Percentiles rank a stretch among this genome's conserved stretches.
phyloP scores from a whole-genome alignment of 2,113 vertebrate genomes.

The Apteryx owenii region DNA sequence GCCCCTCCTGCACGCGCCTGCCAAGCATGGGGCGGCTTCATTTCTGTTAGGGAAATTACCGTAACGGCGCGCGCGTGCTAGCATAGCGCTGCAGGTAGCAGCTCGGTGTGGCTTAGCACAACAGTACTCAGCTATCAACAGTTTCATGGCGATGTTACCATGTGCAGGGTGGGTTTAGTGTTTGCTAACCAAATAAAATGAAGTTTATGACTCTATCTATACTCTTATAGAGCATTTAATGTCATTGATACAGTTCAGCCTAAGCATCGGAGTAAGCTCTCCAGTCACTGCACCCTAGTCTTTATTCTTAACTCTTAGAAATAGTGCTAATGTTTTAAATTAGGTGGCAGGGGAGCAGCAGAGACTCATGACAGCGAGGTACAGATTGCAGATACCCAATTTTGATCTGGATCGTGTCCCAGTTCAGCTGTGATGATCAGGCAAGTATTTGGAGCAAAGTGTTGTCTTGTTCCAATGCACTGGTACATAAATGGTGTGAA shows the following conservation, averaged over 20 bases:
- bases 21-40: too few species aligned
- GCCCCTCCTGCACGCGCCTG: too few species aligned
- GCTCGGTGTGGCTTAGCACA: background rate
- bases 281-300: background rate
- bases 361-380: background rate
- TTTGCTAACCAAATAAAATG: conserved; percentile 12
- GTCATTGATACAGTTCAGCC: background rate
- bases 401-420: background rate
- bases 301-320: background rate
- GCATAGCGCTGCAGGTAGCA: background rate
- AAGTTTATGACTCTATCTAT: background rate
- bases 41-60: too few species aligned
- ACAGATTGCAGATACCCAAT: fast-evolving
- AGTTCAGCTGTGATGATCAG: fast-evolving
- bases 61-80: background rate
- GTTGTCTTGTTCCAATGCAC: background rate
- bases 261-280: background rate
- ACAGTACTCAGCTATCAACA: background rate
- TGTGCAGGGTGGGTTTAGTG: conserved; percentile 25
- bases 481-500: fast-evolving
- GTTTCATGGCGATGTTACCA: background rate
- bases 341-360: background rate
- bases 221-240: background rate
- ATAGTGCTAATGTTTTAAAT: background rate
- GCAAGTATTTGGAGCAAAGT: background rate